Evolutionary conservation across 2,888 invertebrate genomes (phyloP).

Genomic region (Keiferia lycopersicella): DNA sequence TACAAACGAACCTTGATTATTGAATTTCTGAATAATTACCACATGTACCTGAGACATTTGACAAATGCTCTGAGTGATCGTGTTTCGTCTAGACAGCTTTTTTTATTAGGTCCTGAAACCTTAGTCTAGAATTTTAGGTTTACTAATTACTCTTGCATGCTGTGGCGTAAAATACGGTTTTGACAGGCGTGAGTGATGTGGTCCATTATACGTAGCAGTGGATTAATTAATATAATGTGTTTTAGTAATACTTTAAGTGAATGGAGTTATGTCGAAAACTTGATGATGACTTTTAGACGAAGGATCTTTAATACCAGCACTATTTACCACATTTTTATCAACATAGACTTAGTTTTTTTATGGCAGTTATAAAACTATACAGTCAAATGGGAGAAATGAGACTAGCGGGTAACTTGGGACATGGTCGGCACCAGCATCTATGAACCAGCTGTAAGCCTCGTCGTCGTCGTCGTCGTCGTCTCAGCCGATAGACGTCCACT

Average conservation of each 20-base stretch:
- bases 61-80: constrained; percentile 2
- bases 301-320: too few relatives aligned
- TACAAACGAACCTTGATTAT: not conserved
- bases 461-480: too few relatives aligned
- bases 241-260: not conserved
- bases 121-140: not conserved
- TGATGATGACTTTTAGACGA: too few relatives aligned
- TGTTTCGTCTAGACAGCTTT: constrained; percentile 4
- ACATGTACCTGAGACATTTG: constrained; percentile 8
- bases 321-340: too few relatives aligned
- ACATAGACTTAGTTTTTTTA: too few relatives aligned
- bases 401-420: too few relatives aligned
- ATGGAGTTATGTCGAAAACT: too few relatives aligned
- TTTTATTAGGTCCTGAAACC: constrained; percentile 6
- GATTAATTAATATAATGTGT: constrained; percentile 1
- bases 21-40: not conserved
- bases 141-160: constrained; percentile 8
- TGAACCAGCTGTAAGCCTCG: too few relatives aligned
- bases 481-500: too few relatives aligned
- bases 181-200: constrained; percentile 5
- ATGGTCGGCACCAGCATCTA: too few relatives aligned
- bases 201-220: not conserved
- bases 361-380: too few relatives aligned
- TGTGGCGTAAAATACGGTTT: not conserved
- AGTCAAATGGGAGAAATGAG: too few relatives aligned